phyloP scores from a whole-genome alignment of 2,888 invertebrate genomes.

The Diploptera punctata region DNA sequence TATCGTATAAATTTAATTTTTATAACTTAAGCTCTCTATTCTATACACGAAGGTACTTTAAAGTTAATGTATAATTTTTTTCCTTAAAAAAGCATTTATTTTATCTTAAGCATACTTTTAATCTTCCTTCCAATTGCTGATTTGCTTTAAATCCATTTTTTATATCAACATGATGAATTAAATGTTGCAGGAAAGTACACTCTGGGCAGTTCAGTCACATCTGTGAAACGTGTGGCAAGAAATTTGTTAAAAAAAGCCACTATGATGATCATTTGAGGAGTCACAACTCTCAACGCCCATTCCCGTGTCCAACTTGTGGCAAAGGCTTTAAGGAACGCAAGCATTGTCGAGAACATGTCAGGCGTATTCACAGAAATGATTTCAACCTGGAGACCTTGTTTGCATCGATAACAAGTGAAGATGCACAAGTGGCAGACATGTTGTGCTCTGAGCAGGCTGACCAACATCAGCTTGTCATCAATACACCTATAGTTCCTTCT shows the following conservation, averaged over 20 bases:
- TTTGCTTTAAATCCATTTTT: too few relatives aligned
- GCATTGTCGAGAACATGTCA: slow-evolving; percentile 35
- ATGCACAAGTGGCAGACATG: slow-evolving; percentile 33
- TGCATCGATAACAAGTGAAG: slow-evolving; percentile 38
- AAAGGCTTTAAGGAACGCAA: slow-evolving; percentile 38
- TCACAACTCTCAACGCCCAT: slow-evolving; percentile 35
- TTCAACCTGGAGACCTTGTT: slow-evolving; percentile 35
- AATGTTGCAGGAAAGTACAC: slow-evolving; percentile 36
- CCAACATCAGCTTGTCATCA: not conserved
- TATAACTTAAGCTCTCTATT: too few relatives aligned
- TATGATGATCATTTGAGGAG: slow-evolving; percentile 35
- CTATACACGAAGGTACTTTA: too few relatives aligned
- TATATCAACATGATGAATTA: too few relatives aligned
- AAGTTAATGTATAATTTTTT: too few relatives aligned
- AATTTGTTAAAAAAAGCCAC: slow-evolving; percentile 39
- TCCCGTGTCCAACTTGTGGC: slow-evolving; percentile 38
- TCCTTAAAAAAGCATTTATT: too few relatives aligned
- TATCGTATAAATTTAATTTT: too few relatives aligned
- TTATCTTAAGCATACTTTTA: too few relatives aligned
- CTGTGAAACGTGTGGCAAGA: slow-evolving; percentile 37
- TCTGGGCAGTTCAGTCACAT: slow-evolving; percentile 34
- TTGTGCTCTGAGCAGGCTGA: slow-evolving; percentile 21
- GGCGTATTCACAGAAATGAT: slow-evolving; percentile 32
- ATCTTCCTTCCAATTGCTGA: too few relatives aligned
- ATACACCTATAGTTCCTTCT: not conserved